A percentile compares a stretch with the other conserved stretches of the same genome.
phyloP scores from a whole-genome alignment of 1,140 invertebrate species.

The Papilio glaucus region DNA sequence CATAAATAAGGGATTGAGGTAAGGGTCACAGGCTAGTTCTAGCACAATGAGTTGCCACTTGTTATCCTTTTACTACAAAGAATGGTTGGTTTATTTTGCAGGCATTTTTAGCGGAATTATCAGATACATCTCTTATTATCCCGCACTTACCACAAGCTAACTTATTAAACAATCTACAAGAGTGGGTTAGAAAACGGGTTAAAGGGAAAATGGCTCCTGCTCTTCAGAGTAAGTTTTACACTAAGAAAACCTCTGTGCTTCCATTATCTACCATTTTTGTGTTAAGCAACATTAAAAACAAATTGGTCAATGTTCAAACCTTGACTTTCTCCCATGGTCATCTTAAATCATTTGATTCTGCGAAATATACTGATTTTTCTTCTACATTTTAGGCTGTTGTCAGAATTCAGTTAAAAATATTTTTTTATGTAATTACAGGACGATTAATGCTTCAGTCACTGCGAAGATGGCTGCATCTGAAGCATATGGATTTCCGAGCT shows the following conservation, averaged over 20 bases:
- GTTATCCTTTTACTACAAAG: slow-evolving; percentile 27
- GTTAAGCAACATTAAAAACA: no score
- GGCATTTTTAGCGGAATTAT: slow-evolving; percentile 73
- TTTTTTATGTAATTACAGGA: slow-evolving; percentile 50
- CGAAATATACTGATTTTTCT: no score
- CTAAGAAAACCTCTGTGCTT: slow-evolving; percentile 18
- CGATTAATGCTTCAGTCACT: slow-evolving; percentile 58
- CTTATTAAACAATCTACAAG: slow-evolving; percentile 69
- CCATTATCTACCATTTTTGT: not conserved
- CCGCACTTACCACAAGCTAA: slow-evolving; percentile 71
- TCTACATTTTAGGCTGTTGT: no score
- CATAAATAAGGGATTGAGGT: no score
- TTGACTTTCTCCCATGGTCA: no score
- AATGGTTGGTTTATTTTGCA: slow-evolving; percentile 48
- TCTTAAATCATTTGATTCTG: no score
- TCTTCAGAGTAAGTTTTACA: slow-evolving; percentile 58
- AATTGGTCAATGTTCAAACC: no score
- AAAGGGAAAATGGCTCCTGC: slow-evolving; percentile 56
- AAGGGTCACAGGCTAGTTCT: no score
- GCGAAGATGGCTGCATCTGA: slow-evolving; percentile 68
- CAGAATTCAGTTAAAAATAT: not conserved
- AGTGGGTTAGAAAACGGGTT: slow-evolving; percentile 71
- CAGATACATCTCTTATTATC: slow-evolving; percentile 65
- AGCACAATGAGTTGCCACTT: not conserved
- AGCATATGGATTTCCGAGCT: slow-evolving; percentile 70